Evolutionary conservation across 2,797 vertebrate genomes (phyloP).

Genomic region (Amblyopsis hoosieri): DNA sequence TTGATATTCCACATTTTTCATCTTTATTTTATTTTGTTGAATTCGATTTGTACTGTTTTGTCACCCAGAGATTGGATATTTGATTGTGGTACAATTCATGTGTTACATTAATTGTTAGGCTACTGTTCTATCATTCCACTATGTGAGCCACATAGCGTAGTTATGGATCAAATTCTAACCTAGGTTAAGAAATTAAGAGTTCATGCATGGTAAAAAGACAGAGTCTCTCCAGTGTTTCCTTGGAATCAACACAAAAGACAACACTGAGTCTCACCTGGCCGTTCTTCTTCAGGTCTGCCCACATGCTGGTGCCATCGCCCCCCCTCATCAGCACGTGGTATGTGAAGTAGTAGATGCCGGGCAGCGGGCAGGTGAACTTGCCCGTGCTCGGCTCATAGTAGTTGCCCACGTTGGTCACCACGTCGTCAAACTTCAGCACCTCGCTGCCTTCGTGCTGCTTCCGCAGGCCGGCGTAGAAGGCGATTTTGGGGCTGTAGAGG

Average conservation of each 20-base stretch:
- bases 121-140: too few relatives aligned
- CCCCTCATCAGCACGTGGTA: slow-evolving; percentile 93
- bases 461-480: slow-evolving; percentile 89
- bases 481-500: slow-evolving; percentile 88
- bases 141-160: too few relatives aligned
- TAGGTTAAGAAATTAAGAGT: too few relatives aligned
- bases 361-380: slow-evolving; percentile 91
- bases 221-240: neutral
- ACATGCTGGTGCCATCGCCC: slow-evolving; percentile 89
- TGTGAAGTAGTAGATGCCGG: slow-evolving; percentile 91
- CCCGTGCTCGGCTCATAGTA: slow-evolving; percentile 91
- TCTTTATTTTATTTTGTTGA: neutral
- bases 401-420: slow-evolving; percentile 93
- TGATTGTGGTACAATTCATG: too few relatives aligned
- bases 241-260: slow-evolving; percentile 6
- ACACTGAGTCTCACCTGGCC: slow-evolving; percentile 81
- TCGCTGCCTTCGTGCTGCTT: slow-evolving; percentile 89
- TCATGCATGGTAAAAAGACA: neutral
- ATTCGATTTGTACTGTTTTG: too few relatives aligned
- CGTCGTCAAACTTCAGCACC: slow-evolving; percentile 90
- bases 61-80: too few relatives aligned
- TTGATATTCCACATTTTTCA: neutral
- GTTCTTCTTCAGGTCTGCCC: slow-evolving; percentile 91
- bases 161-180: too few relatives aligned
- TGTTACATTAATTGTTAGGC: too few relatives aligned